A percentile compares a stretch with the other conserved stretches of the same genome.
Conservation (phyloP, 2,888 invertebrate species). For the Theodoxus fluviatilis region DNA sequence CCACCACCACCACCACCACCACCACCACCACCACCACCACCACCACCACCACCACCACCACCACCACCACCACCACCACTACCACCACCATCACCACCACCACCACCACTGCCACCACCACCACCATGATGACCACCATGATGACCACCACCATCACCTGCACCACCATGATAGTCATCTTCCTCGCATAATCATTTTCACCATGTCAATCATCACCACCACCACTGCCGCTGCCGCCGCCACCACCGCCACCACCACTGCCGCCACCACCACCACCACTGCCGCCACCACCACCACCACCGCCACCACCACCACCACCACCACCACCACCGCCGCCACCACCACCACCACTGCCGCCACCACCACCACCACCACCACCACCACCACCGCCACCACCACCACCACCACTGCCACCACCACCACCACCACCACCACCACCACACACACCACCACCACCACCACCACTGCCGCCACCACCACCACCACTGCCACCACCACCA, state of each 20-base stretch:
- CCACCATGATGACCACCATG: not conserved
- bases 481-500: not conserved
- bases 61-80: conserved; percentile 1
- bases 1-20: not conserved
- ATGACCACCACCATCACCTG: too few relatives aligned
- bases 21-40: not conserved
- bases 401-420: not conserved
- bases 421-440: too few relatives aligned
- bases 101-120: not conserved
- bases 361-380: not conserved
- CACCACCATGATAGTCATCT: too few relatives aligned
- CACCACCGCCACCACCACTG: not conserved
- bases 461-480: not conserved
- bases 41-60: not conserved
- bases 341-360: not conserved
- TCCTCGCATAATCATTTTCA: not conserved
- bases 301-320: not conserved
- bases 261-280: not conserved
- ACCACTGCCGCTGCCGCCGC: not conserved
- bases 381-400: not conserved
- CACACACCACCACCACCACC: too few relatives aligned
- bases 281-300: not conserved
- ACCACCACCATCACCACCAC: not conserved
- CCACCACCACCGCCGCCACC: not conserved
- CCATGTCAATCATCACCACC: not conserved